phyloP scores from a whole-genome alignment of 2,113 vertebrate genomes.

The Thomomys bottae region DNA sequence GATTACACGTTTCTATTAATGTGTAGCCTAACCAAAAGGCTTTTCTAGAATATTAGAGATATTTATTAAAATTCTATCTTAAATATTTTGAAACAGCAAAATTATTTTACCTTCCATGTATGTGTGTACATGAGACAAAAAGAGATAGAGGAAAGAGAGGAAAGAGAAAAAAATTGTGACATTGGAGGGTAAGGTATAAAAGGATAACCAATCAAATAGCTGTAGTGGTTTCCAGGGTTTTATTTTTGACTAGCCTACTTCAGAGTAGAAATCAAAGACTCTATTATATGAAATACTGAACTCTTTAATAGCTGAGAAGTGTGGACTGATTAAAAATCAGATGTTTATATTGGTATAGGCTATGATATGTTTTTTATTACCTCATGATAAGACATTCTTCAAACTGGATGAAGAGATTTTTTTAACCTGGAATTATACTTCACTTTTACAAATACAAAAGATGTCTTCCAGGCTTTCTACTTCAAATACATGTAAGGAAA shows the following conservation, averaged over 20 bases:
- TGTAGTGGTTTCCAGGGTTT: not conserved
- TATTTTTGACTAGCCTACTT: not conserved
- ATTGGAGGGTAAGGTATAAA: not conserved
- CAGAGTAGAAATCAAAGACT: constrained; percentile 30
- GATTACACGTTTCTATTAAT: not conserved
- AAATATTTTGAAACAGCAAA: constrained; percentile 16
- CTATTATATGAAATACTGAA: not conserved
- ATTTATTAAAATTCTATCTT: not conserved
- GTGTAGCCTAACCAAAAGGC: not conserved
- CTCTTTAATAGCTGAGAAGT: constrained; percentile 7
- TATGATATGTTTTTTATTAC: not conserved
- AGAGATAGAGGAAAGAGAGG: not conserved
- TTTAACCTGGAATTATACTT: not conserved
- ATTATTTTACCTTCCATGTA: not conserved
- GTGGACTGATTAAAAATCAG: not conserved
- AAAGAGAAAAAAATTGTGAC: not conserved
- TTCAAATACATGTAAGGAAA: constrained; percentile 33
- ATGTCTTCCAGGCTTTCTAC: not conserved
- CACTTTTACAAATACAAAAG: not conserved
- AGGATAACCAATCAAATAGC: not conserved
- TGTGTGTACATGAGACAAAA: not conserved
- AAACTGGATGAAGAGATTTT: not conserved
- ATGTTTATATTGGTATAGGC: not conserved
- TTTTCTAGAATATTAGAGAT: constrained; percentile 17
- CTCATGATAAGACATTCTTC: not conserved